Conservation (phyloP, 2,113 vertebrate species). For the Passer domesticus region DNA sequence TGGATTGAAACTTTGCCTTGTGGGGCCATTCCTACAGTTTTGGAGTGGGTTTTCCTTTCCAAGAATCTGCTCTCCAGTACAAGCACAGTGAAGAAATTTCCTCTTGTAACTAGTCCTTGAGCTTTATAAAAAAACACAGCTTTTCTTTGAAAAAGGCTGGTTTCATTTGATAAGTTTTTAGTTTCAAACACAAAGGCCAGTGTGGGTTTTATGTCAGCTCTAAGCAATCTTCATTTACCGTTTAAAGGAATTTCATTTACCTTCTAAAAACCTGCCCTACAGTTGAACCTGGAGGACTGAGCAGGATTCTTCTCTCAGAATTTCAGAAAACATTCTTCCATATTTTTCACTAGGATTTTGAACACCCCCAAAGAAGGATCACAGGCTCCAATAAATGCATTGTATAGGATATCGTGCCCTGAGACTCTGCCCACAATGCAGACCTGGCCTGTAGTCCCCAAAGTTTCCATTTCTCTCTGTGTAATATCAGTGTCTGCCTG, state of each 20-base stretch:
- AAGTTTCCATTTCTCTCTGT: neutral
- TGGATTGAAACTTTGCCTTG: neutral
- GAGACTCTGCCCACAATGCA: neutral
- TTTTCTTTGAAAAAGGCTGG: neutral
- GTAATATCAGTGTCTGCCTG: neutral
- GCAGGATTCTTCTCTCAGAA: neutral
- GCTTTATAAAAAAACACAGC: neutral
- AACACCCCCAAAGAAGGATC: neutral
- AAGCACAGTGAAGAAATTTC: neutral
- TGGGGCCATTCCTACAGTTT: neutral
- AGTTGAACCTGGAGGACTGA: neutral
- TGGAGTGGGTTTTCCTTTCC: slow-evolving; percentile 24
- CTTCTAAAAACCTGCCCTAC: neutral
- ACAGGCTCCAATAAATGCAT: neutral
- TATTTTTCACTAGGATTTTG: neutral
- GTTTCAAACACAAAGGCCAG: neutral
- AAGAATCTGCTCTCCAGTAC: neutral
- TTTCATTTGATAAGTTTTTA: neutral
- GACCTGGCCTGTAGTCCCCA: neutral
- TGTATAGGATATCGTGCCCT: rapidly evolving
- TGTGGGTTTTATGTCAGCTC: neutral
- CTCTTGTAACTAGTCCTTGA: neutral
- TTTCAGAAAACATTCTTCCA: neutral
- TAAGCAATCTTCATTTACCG: neutral
- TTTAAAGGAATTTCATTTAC: neutral